phyloP scores from a whole-genome alignment of 1,140 invertebrate species.

The Homarus americanus region DNA sequence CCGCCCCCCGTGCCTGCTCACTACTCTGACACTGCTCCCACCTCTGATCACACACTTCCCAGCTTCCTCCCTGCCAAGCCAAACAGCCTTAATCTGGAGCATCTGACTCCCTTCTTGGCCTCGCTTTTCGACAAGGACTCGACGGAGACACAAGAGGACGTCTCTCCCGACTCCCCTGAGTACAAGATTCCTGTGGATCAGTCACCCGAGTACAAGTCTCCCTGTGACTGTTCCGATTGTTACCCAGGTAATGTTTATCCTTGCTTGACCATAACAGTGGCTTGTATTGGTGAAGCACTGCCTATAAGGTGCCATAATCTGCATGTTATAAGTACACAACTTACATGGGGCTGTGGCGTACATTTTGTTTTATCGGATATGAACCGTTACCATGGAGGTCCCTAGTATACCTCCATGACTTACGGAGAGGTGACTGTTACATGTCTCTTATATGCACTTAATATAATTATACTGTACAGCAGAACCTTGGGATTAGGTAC shows the following conservation, averaged over 20 bases:
- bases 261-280: too few species aligned
- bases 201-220: slow-evolving; percentile 57
- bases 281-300: too few species aligned
- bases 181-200: slow-evolving; percentile 64
- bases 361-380: too few species aligned
- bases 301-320: too few species aligned
- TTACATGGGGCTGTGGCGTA: too few species aligned
- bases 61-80: slow-evolving; percentile 14
- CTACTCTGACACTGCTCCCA: background rate
- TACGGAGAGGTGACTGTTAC: too few species aligned
- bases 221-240: slow-evolving; percentile 20
- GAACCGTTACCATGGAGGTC: too few species aligned
- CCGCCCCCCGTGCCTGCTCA: slow-evolving; percentile 51
- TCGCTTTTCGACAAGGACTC: background rate
- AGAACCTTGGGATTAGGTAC: too few species aligned
- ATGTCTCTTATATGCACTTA: too few species aligned
- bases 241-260: slow-evolving; percentile 21
- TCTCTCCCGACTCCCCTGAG: slow-evolving; percentile 51
- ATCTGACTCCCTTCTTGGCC: slow-evolving; percentile 42
- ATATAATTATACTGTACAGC: too few species aligned
- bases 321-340: too few species aligned
- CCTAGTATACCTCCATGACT: too few species aligned
- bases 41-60: background rate
- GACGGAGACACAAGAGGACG: background rate
- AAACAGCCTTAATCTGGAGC: slow-evolving; percentile 47